These are phyloP conservation scores for Zoroaster sp. DNA, from an alignment of 53 echinoderm and acorn worm species.

Conservation along the genomic window DNA sequence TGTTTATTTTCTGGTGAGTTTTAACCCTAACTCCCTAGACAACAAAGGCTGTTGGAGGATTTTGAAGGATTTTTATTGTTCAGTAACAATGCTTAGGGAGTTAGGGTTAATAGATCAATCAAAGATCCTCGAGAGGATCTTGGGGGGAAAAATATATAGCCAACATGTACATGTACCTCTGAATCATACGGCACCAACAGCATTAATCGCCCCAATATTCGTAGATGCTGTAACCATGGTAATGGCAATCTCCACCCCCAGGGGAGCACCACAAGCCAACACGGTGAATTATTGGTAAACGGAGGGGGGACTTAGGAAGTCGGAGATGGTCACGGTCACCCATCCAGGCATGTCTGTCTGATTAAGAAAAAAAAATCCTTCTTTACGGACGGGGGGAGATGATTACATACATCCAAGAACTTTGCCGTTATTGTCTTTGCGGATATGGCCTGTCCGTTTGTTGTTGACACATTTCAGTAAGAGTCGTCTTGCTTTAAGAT, in stretches of 20 bases:
- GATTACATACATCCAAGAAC: slow-evolving; percentile 18
- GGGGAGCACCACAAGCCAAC: slow-evolving; percentile 10
- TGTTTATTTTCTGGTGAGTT: too few species aligned
- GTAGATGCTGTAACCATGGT: too few species aligned
- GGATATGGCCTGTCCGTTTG: slow-evolving; percentile 17
- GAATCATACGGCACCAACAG: too few species aligned
- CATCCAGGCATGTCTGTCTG: slow-evolving; percentile 38
- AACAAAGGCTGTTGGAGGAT: too few species aligned
- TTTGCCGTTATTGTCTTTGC: slow-evolving; percentile 29
- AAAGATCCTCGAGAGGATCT: too few species aligned
- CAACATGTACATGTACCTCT: too few species aligned
- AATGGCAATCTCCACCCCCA: not conserved
- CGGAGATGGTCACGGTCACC: slow-evolving; percentile 29
- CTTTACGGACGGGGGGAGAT: not conserved
- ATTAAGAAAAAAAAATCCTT: slow-evolving; percentile 17
- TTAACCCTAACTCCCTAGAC: too few species aligned
- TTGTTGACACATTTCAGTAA: not conserved
- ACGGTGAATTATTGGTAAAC: slow-evolving; percentile 24
- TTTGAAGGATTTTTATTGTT: too few species aligned
- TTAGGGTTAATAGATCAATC: too few species aligned
- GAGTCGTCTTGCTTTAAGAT: not conserved
- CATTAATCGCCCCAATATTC: too few species aligned
- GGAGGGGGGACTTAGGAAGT: not conserved
- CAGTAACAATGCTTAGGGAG: too few species aligned
- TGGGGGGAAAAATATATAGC: too few species aligned